These are phyloP conservation scores for Alouatta palliata DNA, from an alignment of 2,113 vertebrate species.

Conservation along the genomic window DNA sequence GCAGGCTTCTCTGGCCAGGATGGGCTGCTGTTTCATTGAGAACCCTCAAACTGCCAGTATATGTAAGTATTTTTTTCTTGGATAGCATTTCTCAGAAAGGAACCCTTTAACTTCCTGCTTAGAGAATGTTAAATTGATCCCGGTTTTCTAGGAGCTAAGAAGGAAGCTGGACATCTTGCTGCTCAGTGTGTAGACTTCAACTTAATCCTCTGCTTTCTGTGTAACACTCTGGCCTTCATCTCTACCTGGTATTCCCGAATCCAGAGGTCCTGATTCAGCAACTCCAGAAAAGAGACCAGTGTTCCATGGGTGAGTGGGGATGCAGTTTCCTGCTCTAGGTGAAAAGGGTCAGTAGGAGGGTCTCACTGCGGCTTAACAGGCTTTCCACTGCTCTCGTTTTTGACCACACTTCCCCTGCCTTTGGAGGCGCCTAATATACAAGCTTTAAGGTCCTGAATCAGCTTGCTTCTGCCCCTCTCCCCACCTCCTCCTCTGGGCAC, in stretches of 20 bases:
- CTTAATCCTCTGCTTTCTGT: not conserved
- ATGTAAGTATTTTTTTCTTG: too few species aligned
- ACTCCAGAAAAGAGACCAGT: not conserved
- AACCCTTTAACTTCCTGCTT: not conserved
- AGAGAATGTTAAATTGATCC: not conserved
- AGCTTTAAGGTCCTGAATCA: not conserved
- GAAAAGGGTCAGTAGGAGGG: not conserved
- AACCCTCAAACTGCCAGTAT: not conserved
- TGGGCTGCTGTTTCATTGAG: not conserved
- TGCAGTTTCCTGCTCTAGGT: not conserved
- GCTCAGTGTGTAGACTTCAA: not conserved
- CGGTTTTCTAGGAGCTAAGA: not conserved
- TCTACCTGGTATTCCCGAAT: not conserved
- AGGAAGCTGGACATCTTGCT: not conserved
- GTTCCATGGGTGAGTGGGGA: not conserved
- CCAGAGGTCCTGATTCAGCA: not conserved
- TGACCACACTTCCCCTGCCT: too few species aligned
- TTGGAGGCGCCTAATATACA: rapidly evolving
- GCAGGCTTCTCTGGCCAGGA: not conserved
- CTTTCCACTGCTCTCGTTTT: not conserved
- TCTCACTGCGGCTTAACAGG: not conserved
- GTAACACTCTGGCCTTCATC: not conserved
- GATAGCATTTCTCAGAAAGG: not conserved
- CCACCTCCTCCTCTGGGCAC: not conserved
- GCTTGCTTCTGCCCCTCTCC: not conserved